These are phyloP conservation scores for Actenoides lindsayi DNA, from an alignment of 2,113 vertebrate genomes.

Conservation along the genomic window DNA sequence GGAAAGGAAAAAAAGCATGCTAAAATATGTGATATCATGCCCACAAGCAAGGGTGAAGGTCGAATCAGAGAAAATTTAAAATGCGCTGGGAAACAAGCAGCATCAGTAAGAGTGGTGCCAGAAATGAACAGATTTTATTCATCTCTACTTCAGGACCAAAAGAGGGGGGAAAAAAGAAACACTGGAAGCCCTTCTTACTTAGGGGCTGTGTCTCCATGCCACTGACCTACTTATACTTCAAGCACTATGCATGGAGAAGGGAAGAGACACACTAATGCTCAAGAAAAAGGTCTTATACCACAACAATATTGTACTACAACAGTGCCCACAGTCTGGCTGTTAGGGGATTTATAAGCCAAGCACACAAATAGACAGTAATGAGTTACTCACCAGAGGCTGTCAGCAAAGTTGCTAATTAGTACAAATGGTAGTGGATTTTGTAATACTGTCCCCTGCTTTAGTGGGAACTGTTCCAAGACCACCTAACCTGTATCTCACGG, in stretches of 20 bases:
- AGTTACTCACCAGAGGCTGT: slow-evolving; percentile 68
- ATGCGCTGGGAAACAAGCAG: slow-evolving; percentile 31
- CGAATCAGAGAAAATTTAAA: slow-evolving; percentile 60
- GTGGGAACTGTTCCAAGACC: slow-evolving; percentile 57
- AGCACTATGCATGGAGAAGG: slow-evolving; percentile 7
- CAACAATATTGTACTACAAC: slow-evolving; percentile 50
- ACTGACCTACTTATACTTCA: slow-evolving; percentile 55
- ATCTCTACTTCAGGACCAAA: slow-evolving; percentile 10
- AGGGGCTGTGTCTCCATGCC: slow-evolving; percentile 30
- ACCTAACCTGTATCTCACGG: slow-evolving; percentile 16
- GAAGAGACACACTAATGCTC: background rate
- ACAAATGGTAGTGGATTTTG: slow-evolving; percentile 58
- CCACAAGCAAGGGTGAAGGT: slow-evolving; percentile 55
- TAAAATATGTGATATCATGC: slow-evolving; percentile 42
- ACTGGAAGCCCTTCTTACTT: slow-evolving; percentile 32
- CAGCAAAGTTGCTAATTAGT: slow-evolving; percentile 71
- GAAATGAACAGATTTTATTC: slow-evolving; percentile 44
- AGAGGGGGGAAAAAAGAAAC: background rate
- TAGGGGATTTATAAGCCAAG: slow-evolving; percentile 66
- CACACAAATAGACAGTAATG: slow-evolving; percentile 70
- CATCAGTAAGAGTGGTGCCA: slow-evolving; percentile 46
- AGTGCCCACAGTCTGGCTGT: slow-evolving; percentile 50
- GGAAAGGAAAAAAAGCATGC: background rate
- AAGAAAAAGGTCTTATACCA: slow-evolving; percentile 48
- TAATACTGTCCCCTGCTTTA: slow-evolving; percentile 53